A percentile compares a stretch with the other conserved stretches of the same genome.
Conservation (phyloP, 1,140 invertebrate genomes). For the Penaeus indicus region DNA sequence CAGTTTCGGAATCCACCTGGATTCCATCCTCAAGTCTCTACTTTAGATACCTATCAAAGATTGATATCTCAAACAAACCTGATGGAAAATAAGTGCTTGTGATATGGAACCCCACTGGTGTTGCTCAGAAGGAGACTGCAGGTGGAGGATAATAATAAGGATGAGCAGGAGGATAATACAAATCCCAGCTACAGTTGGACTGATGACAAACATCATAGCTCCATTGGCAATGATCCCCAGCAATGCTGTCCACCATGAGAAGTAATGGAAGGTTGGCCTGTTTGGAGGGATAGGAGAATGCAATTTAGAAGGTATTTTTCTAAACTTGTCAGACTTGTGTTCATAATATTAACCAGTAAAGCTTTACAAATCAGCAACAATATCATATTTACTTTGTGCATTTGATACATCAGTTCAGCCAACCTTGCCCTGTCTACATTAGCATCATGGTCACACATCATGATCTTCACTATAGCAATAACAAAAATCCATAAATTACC, state of each 20-base stretch:
- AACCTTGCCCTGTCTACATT: too few species aligned
- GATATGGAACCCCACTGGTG: conserved; percentile 96
- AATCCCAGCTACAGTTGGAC: conserved; percentile 88
- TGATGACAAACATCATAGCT: conserved; percentile 96
- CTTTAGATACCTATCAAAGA: too few species aligned
- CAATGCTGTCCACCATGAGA: conserved; percentile 93
- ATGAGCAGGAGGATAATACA: conserved; percentile 89
- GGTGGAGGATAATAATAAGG: conserved; percentile 88
- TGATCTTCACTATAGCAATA: not conserved
- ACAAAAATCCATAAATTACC: conserved; percentile 74
- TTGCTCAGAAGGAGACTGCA: conserved; percentile 90
- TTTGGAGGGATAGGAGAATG: not conserved
- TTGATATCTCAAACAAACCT: conserved; percentile 74
- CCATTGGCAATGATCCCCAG: conserved; percentile 88
- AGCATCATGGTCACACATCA: not conserved
- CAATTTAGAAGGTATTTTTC: not conserved
- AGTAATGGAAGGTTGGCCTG: conserved; percentile 96
- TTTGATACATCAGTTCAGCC: too few species aligned
- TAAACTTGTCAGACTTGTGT: too few species aligned
- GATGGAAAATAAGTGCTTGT: conserved; percentile 98
- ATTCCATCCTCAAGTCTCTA: too few species aligned
- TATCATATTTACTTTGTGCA: too few species aligned
- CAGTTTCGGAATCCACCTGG: too few species aligned
- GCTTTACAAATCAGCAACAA: too few species aligned
- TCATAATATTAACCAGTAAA: too few species aligned